phyloP scores from a whole-genome alignment of 2,888 invertebrate species.

The Xiphydria camelus region DNA sequence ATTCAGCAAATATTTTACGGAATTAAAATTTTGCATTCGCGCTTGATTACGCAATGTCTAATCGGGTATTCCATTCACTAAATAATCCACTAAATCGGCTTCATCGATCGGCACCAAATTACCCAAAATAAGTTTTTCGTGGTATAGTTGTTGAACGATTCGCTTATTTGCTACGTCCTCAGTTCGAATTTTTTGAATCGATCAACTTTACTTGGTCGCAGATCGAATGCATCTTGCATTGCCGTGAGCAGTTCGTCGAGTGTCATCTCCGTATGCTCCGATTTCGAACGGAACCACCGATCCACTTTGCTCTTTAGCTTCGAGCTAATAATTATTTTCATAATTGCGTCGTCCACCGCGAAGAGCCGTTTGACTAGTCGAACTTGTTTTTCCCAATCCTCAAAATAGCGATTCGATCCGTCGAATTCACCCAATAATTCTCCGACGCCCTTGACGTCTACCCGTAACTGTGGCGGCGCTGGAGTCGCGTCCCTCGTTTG shows the following conservation, averaged over 20 bases:
- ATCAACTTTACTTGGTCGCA: not conserved
- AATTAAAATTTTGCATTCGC: slow-evolving; percentile 14
- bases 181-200: not conserved
- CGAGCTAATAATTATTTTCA: slow-evolving; percentile 12
- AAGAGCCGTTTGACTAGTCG: slow-evolving; percentile 6
- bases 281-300: slow-evolving; percentile 1
- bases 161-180: slow-evolving; percentile 1
- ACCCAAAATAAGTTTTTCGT: slow-evolving; percentile 20
- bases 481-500: no score
- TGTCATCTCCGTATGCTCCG: not conserved
- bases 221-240: no score
- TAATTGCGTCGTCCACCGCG: slow-evolving; percentile 6
- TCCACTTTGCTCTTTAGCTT: not conserved
- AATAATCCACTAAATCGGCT: slow-evolving; percentile 16
- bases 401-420: slow-evolving; percentile 9
- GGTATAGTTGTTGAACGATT: slow-evolving; percentile 15
- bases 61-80: slow-evolving; percentile 16
- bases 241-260: slow-evolving; percentile 1
- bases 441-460: slow-evolving; percentile 8
- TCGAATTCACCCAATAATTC: slow-evolving; percentile 14
- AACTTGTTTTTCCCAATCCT: slow-evolving; percentile 14
- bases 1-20: no score
- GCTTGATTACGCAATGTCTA: slow-evolving; percentile 11
- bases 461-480: not conserved
- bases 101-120: slow-evolving; percentile 19